Percentiles rank a stretch among this genome's conserved stretches.
Conservation (phyloP, 1,140 invertebrate species). For the Argopecten irradians region DNA sequence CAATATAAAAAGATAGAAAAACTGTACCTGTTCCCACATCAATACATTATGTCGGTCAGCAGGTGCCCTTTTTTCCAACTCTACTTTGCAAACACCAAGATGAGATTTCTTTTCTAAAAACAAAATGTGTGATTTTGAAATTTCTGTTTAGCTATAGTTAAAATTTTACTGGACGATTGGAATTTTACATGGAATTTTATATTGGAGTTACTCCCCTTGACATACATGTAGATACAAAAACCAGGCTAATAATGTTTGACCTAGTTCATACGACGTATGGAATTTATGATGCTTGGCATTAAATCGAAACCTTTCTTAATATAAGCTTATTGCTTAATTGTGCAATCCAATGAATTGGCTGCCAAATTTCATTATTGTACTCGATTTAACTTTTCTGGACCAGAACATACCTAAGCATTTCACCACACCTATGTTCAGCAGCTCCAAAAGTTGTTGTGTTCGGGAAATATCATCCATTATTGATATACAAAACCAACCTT, state of each 20-base stretch:
- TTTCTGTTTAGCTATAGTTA: background rate
- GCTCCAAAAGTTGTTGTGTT: constrained; percentile 58
- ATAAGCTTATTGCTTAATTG: background rate
- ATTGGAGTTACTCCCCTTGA: background rate
- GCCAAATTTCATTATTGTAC: background rate
- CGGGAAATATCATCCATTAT: constrained; percentile 51
- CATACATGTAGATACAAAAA: background rate
- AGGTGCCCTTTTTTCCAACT: constrained; percentile 59
- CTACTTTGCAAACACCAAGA: constrained; percentile 66
- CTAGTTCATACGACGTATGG: background rate
- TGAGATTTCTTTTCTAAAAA: constrained; percentile 66
- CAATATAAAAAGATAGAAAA: no score
- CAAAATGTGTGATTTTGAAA: constrained; percentile 5
- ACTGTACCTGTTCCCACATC: constrained; percentile 73
- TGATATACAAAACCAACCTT: background rate
- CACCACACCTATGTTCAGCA: constrained; percentile 61
- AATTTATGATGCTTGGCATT: background rate
- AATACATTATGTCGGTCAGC: constrained; percentile 62
- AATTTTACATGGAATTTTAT: background rate
- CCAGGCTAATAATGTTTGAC: background rate
- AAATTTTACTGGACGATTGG: background rate
- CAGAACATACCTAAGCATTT: constrained; percentile 59
- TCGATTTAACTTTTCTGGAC: background rate
- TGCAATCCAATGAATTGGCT: background rate
- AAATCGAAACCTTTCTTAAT: background rate